Percentiles rank a stretch among this genome's conserved stretches.
These are phyloP conservation scores for Sinotaia quadrata DNA, from an alignment of 2,888 invertebrate species.

Conservation along the genomic window DNA sequence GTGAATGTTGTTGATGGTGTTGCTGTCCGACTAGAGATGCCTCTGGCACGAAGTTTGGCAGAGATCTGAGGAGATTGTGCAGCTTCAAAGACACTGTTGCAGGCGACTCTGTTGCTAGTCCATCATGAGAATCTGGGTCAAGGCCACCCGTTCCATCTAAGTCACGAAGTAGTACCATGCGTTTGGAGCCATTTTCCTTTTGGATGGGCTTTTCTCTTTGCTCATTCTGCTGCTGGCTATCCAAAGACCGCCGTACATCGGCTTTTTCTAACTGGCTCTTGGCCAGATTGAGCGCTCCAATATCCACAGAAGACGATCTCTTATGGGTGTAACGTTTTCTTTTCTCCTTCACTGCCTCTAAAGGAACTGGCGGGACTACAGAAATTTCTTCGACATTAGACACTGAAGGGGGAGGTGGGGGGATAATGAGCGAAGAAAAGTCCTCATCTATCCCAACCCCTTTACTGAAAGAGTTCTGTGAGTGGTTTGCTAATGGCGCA, in stretches of 20 bases:
- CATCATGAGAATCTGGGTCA: conserved; percentile 3
- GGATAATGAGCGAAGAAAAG: conserved; percentile 60
- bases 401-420: conserved; percentile 57
- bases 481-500: conserved; percentile 5
- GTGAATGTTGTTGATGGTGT: conserved; percentile 4
- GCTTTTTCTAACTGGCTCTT: conserved; percentile 33
- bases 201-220: too few relatives aligned
- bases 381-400: conserved; percentile 47
- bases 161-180: conserved; percentile 17
- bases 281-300: conserved; percentile 34
- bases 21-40: conserved; percentile 21
- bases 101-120: conserved; percentile 49
- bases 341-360: conserved; percentile 38
- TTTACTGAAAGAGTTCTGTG: not conserved
- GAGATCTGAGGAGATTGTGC: conserved; percentile 55
- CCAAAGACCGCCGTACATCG: conserved; percentile 31
- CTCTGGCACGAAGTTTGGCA: conserved; percentile 45
- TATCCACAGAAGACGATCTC: conserved; percentile 51
- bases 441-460: conserved; percentile 51
- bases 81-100: conserved; percentile 63
- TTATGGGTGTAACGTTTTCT: conserved; percentile 42
- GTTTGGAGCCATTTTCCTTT: conserved; percentile 9
- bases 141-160: not conserved
- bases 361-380: conserved; percentile 52
- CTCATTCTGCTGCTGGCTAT: conserved; percentile 28